Percentiles rank a stretch among this genome's conserved stretches.
Conservation (phyloP, 2,797 vertebrate genomes). For the Cygnus olor region DNA sequence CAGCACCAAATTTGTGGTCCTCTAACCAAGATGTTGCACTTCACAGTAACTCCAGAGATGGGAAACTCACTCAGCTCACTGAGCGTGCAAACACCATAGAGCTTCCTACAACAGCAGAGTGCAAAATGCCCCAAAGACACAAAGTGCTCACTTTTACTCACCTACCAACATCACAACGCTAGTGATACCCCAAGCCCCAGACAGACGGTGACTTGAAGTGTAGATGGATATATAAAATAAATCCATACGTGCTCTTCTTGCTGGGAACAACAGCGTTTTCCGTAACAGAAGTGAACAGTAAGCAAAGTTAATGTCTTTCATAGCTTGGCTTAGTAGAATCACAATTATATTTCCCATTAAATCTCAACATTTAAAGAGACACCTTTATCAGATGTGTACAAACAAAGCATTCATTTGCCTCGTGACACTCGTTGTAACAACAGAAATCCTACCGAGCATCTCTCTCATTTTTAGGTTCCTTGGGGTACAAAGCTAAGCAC, state of each 20-base stretch:
- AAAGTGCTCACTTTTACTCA: background rate
- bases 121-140: background rate
- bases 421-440: background rate
- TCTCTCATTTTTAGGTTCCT: background rate
- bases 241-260: background rate
- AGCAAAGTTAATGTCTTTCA: background rate
- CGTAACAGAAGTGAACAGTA: background rate
- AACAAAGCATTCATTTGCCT: background rate
- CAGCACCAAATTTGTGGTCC: background rate
- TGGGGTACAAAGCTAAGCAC: background rate
- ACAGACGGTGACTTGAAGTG: background rate
- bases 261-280: background rate
- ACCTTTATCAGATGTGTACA: background rate
- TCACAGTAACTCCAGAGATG: background rate
- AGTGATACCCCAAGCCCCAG: accelerated
- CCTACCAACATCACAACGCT: background rate
- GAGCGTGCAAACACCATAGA: background rate
- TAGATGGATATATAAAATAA: background rate
- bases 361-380: background rate
- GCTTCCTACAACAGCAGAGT: background rate
- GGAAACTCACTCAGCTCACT: background rate
- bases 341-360: background rate
- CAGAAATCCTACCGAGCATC: background rate
- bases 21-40: background rate
- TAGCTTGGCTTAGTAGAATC: background rate